Evolutionary conservation across 2,797 vertebrate genomes (phyloP).

Genomic region (Lepilemur septentrionalis): DNA sequence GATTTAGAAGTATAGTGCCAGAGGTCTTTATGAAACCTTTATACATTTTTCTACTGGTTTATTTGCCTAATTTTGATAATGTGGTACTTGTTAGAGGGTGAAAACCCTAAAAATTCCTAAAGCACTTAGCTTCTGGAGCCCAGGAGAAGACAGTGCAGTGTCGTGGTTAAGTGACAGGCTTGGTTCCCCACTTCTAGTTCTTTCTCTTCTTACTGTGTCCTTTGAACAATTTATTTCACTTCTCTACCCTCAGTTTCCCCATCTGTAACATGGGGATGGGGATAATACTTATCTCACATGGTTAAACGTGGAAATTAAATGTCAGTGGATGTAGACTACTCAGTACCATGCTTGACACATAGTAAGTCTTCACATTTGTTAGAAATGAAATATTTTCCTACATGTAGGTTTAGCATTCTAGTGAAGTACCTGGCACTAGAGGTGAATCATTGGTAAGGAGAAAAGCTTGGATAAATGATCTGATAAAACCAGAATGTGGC

Average conservation of each 20-base stretch:
- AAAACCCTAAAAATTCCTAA: background rate
- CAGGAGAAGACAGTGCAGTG: accelerated
- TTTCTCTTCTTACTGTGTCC: background rate
- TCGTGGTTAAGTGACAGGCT: background rate
- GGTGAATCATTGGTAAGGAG: background rate
- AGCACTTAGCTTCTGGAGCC: background rate
- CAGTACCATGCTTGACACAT: background rate
- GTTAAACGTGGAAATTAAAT: background rate
- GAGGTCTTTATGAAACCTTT: background rate
- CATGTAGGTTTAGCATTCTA: background rate
- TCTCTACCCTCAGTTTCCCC: background rate
- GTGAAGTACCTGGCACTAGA: background rate
- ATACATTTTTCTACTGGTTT: background rate
- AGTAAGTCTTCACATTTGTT: background rate
- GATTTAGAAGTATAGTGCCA: background rate
- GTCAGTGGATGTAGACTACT: background rate
- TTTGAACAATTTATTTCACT: background rate
- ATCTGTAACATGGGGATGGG: background rate
- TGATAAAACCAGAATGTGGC: background rate
- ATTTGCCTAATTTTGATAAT: background rate
- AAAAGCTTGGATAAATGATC: background rate
- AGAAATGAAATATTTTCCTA: background rate
- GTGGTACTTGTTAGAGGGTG: background rate
- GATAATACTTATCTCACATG: background rate
- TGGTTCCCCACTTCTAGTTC: background rate